A percentile compares a stretch with the other conserved stretches of the same genome.
Evolutionary conservation across 2,888 invertebrate species (phyloP).

Genomic region (Scrobipalpa atriplicella): DNA sequence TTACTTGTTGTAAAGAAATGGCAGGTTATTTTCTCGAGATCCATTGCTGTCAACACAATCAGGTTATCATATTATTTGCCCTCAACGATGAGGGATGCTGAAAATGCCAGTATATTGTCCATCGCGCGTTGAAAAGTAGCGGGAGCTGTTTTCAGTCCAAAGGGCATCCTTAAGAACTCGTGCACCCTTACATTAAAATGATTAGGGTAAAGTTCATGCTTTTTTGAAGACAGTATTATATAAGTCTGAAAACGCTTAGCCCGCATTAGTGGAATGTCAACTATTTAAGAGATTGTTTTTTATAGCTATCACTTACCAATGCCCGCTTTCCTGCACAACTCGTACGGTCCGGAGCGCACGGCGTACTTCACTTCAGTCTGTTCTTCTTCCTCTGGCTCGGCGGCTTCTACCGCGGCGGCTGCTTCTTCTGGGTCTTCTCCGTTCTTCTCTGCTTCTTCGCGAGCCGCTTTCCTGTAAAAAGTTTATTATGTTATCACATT

Average conservation of each 20-base stretch:
- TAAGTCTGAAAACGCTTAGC: no score
- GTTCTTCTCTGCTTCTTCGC: conserved; percentile 79
- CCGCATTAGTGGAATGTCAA: neutral
- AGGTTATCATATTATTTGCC: no score
- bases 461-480: conserved; percentile 60
- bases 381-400: conserved; percentile 82
- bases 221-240: no score
- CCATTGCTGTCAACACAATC: no score
- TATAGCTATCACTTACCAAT: conserved; percentile 79
- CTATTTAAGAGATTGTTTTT: neutral
- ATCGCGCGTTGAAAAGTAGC: no score
- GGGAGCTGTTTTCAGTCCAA: no score
- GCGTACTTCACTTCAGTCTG: conserved; percentile 90
- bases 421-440: conserved; percentile 86
- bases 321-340: conserved; percentile 93
- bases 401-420: conserved; percentile 79
- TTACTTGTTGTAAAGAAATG: neutral
- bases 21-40: no score
- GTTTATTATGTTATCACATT: neutral
- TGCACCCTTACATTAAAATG: no score
- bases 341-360: conserved; percentile 93
- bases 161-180: no score
- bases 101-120: no score
- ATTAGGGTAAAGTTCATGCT: no score
- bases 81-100: no score